These are phyloP conservation scores for Chrysotoxum bicinctum DNA, from an alignment of 2,888 invertebrate genomes.

Conservation along the genomic window DNA sequence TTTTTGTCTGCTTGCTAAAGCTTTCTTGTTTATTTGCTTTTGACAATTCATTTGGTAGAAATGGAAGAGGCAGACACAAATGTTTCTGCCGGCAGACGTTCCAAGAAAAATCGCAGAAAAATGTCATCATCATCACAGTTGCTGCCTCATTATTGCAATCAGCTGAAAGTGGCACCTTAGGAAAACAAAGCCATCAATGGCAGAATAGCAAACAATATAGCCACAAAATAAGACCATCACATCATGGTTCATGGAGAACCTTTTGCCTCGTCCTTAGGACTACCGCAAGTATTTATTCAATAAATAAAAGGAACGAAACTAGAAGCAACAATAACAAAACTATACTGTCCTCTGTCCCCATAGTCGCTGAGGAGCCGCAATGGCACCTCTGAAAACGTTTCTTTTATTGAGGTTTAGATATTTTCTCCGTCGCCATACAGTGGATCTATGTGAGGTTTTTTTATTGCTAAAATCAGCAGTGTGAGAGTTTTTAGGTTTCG, in stretches of 20 bases:
- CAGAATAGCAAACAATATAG: conserved; percentile 19
- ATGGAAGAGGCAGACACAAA: conserved; percentile 2
- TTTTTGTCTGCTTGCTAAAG: conserved; percentile 20
- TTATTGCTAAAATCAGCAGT: neutral
- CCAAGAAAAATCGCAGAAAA: conserved; percentile 48
- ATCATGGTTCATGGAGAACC: neutral
- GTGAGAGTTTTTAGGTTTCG: too few relatives aligned
- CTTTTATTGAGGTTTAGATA: conserved; percentile 7
- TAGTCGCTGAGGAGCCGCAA: conserved; percentile 20
- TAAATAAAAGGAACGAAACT: conserved; percentile 26
- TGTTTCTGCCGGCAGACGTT: conserved; percentile 20
- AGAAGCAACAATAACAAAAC: conserved; percentile 53
- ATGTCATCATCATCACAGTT: conserved; percentile 66
- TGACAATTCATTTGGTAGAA: conserved; percentile 26
- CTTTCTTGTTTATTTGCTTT: conserved; percentile 36
- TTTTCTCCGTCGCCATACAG: neutral
- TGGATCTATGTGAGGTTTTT: neutral
- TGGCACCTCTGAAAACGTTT: conserved; percentile 49
- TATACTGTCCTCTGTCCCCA: too few relatives aligned
- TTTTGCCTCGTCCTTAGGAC: conserved; percentile 2
- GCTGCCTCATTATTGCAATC: conserved; percentile 72
- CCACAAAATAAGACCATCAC: conserved; percentile 20
- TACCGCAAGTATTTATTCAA: conserved; percentile 32
- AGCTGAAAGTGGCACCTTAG: conserved; percentile 70
- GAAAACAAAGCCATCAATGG: conserved; percentile 65